Evolutionary conservation across 2,888 invertebrate genomes (phyloP).

Genomic region (Zele albiditarsus): DNA sequence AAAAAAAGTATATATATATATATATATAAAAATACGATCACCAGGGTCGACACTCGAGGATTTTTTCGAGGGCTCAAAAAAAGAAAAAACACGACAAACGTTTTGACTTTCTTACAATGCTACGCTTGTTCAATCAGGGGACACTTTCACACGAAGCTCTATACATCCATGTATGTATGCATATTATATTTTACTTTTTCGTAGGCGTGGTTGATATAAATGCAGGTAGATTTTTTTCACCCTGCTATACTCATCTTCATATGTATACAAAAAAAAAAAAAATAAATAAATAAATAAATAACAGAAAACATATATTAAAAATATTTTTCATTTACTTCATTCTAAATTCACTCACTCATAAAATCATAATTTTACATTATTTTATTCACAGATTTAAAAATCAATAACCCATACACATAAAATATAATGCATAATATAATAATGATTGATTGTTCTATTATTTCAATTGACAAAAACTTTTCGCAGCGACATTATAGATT

Average conservation of each 20-base stretch:
- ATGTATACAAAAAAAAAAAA: conserved; percentile 16
- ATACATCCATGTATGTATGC: not conserved
- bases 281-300: not conserved
- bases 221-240: conserved; percentile 55
- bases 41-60: conserved; percentile 17
- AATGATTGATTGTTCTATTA: conserved; percentile 16
- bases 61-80: conserved; percentile 17
- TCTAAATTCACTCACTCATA: conserved; percentile 25
- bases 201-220: conserved; percentile 58
- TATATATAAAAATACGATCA: conserved; percentile 1
- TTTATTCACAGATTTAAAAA: conserved; percentile 4
- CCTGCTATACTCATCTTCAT: not conserved
- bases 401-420: not conserved
- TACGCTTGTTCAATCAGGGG: conserved; percentile 43
- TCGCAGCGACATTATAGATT: not conserved
- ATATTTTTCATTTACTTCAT: not conserved
- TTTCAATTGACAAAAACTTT: conserved; percentile 5
- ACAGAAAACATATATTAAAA: not conserved
- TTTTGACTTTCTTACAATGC: conserved; percentile 60
- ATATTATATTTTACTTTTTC: conserved; percentile 26
- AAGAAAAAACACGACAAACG: conserved; percentile 51
- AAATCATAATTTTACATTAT: conserved; percentile 19
- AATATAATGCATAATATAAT: conserved; percentile 10
- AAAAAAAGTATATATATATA: not conserved
- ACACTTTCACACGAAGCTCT: conserved; percentile 61